phyloP scores from a whole-genome alignment of 92 coral and sea anemone genomes.

The Porites lobata region DNA sequence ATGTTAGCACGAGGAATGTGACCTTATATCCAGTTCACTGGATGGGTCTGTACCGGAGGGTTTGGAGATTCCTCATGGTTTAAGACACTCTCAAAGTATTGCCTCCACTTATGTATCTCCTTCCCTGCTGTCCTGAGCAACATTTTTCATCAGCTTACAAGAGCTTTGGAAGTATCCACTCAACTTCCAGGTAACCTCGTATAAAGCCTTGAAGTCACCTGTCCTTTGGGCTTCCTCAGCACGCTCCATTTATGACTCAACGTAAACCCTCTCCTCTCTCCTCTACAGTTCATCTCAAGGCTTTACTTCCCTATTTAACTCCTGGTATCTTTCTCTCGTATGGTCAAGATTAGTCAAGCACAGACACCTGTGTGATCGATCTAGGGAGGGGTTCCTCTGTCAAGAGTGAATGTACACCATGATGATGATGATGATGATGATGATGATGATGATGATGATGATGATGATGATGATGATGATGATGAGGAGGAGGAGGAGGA shows the following conservation, averaged over 20 bases:
- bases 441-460: no score
- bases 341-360: no score
- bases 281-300: neutral
- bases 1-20: conserved; percentile 22
- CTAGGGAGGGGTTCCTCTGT: no score
- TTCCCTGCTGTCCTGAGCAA: neutral
- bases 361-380: no score
- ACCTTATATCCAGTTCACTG: conserved; percentile 4
- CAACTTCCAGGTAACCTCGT: neutral
- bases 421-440: no score
- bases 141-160: neutral
- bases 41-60: conserved; percentile 17
- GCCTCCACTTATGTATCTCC: neutral
- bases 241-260: conserved; percentile 23
- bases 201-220: neutral
- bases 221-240: conserved; percentile 6
- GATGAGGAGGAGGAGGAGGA: no score
- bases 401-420: no score
- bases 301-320: conserved; percentile 42
- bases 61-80: conserved; percentile 36
- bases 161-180: neutral
- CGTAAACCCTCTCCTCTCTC: neutral
- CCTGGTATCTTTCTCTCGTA: conserved; percentile 23
- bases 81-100: conserved; percentile 21
- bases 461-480: no score